Evolutionary conservation across 1,140 invertebrate species (phyloP), one percentile per base, ranked within the genome.

Genomic region (Euwallacea fornicatus): DNA sequence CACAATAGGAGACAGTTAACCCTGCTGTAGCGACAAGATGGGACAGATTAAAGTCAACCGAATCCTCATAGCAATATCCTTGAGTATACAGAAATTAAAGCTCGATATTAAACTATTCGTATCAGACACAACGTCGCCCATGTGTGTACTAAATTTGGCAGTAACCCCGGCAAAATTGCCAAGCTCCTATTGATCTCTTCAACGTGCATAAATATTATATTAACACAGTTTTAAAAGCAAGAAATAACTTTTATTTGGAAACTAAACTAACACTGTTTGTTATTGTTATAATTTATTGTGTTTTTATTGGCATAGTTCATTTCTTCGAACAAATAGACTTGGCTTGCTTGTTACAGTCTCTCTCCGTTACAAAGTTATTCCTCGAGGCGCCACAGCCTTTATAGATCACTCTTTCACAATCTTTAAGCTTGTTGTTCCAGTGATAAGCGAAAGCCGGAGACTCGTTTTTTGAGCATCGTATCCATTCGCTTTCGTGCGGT

Each of bases 341-440:
- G 8, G 71, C 71, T 46, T 73, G 71, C 41, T 58, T 73, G 15
- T 73, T 63, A 42, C 71, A 73, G 44, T 68, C 71, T 13, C 41
- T 43, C 50, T 68, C 66, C 6, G 71, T 58, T 4, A 73, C 10
- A 46, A 73, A 73, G 47, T 69, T 73, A 56, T 73, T 73, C 21
- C 71, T 73, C n/a, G 66, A 69, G 10, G 71, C 50, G 42, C 53
- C 61, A 42, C 71, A 73, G 6, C 71, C 71, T 43, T 73, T 68
- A 55, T 69, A 73, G 21, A 73, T 56, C 16, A 41, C 60, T n/a
- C 71, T 62, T 60, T 73, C 71, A 46, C 71, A 73, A 13, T 61
- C 71, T 50, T 69, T 73, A 10, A 73, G 61, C 21, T 64, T 15
- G 41, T 73, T 58, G 62, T 73, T 73, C 71, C 71, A 73, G 43